Evolutionary conservation across 2,888 invertebrate genomes (phyloP).

Genomic region (Phyto melanocephala): DNA sequence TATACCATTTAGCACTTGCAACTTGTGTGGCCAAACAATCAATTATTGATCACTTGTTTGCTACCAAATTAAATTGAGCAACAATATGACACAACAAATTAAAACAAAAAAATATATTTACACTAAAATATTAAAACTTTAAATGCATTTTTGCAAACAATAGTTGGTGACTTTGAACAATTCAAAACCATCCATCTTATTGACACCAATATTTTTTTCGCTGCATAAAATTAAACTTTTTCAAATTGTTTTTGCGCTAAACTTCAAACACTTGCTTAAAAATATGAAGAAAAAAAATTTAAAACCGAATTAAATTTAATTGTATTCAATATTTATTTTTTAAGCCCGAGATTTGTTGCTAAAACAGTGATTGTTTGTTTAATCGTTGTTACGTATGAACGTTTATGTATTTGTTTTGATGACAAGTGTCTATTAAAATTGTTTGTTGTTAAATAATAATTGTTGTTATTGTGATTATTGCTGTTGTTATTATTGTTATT

Average conservation of each 20-base stretch:
- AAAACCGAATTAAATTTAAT: slow-evolving; percentile 32
- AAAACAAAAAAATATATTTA: too few relatives aligned
- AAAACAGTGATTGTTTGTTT: neutral
- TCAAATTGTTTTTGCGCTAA: slow-evolving; percentile 50
- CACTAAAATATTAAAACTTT: slow-evolving; percentile 45
- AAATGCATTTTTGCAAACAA: slow-evolving; percentile 40
- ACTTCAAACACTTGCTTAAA: slow-evolving; percentile 61
- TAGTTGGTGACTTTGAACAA: slow-evolving; percentile 69
- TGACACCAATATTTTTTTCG: slow-evolving; percentile 72
- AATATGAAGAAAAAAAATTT: neutral
- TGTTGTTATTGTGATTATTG: slow-evolving; percentile 20
- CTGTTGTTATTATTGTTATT: slow-evolving; percentile 37
- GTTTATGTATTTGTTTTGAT: slow-evolving; percentile 38
- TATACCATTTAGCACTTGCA: too few relatives aligned
- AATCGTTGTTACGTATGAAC: neutral
- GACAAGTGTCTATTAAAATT: slow-evolving; percentile 58
- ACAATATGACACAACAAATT: too few relatives aligned
- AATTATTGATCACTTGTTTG: too few relatives aligned
- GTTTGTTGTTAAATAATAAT: slow-evolving; percentile 41
- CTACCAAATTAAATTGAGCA: too few relatives aligned
- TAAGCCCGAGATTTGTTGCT: too few relatives aligned
- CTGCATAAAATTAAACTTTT: neutral
- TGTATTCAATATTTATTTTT: too few relatives aligned
- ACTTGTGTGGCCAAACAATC: too few relatives aligned
- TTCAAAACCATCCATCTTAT: slow-evolving; percentile 73